Evolutionary conservation across 2,888 invertebrate species (phyloP), one percentile per base, ranked within the genome.

Genomic region (Euplagia quadripunctaria): DNA sequence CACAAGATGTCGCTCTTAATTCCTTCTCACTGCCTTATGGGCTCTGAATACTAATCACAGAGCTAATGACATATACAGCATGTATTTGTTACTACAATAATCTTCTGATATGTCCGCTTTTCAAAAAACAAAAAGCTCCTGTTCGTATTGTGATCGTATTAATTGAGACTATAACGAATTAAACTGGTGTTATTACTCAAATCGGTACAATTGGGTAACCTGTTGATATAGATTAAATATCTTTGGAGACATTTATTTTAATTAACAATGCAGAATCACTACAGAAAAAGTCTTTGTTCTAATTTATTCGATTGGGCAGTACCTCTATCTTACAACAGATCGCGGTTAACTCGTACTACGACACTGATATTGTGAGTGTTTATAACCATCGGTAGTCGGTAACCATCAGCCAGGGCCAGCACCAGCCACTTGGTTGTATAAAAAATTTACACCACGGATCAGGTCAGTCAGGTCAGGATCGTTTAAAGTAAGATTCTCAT

Each of bases 1-100:
- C 94, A 93, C 92, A 92, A 92, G 92, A 94, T 94, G 93, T 92
- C 91, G 92, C 89, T 91, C 91, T 93, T 94, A 94, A 94, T 95
- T 94, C 94, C 87, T 93, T 94, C 94, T 94, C 94, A 92, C 94
- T 91, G 93, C 88, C 89, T 86, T 90, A 94, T 94, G 93, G 89
- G 91, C 86, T 86, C 89, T 85, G 95, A 93, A 95, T 95, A 94
- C 94, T 91, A 93, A 95, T 94, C 85, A 74, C 86, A 86, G 81
- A 80, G 75, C 80, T 82, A 85, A 79, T 84, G 83, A 80, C 77
- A 82, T 85, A 83, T 79, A 83, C 77, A 80, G 61, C 76, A 71
- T 70, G 74, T 78, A 80, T 77, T 73, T 84, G 80, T 79, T 81
- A 75, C 76, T 78, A 68, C 75, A 72, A 74, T 78, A 77, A 85